Evolutionary conservation across 2,888 invertebrate genomes (phyloP).

Genomic region (Macropis europaea): DNA sequence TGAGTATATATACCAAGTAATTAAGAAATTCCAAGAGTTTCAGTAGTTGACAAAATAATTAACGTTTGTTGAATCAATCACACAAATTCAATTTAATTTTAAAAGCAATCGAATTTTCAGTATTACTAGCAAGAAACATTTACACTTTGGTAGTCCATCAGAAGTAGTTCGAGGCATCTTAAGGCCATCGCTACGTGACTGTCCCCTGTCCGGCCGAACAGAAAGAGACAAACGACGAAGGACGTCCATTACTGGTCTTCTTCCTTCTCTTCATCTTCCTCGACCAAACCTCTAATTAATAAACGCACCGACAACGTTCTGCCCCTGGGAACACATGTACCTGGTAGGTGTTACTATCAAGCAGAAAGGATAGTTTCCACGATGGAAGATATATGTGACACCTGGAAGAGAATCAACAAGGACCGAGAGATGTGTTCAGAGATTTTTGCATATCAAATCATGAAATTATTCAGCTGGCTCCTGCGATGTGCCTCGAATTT

Average conservation of each 20-base stretch:
- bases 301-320: conserved; percentile 68
- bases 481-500: no score
- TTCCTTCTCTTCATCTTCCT: conserved; percentile 14
- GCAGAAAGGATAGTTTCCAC: conserved; percentile 36
- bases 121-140: no score
- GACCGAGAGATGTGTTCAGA: not conserved
- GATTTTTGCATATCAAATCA: conserved; percentile 25
- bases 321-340: conserved; percentile 55
- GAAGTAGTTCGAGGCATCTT: no score
- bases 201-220: conserved; percentile 20
- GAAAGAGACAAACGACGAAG: conserved; percentile 6
- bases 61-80: no score
- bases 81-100: no score
- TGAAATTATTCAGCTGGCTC: not conserved
- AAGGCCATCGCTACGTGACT: conserved; percentile 18
- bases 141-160: no score
- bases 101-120: no score
- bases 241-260: not conserved
- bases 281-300: conserved; percentile 74
- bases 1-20: no score
- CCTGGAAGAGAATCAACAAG: conserved; percentile 10
- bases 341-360: conserved; percentile 59
- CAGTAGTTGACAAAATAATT: no score
- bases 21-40: no score
- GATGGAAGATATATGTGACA: conserved; percentile 44